Percentiles rank a stretch among this genome's conserved stretches.
phyloP scores from a whole-genome alignment of 1,140 invertebrate genomes.

The Contarinia nasturtii region DNA sequence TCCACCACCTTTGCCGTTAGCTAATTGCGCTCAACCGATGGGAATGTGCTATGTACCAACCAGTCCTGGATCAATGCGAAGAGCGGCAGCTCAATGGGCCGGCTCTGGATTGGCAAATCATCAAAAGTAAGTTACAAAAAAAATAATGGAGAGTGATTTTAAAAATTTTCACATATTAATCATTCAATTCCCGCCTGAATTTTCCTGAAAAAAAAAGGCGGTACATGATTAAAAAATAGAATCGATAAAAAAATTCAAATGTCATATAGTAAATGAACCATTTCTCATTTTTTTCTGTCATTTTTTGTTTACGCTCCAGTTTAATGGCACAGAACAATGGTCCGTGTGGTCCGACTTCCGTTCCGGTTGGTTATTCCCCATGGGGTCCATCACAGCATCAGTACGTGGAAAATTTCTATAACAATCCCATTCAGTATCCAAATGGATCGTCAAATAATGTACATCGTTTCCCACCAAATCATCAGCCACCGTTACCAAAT shows the following conservation, averaged over 20 bases:
- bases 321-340: slow-evolving; percentile 18
- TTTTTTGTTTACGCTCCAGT: no score
- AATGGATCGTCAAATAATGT: slow-evolving; percentile 5
- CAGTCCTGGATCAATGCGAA: slow-evolving; percentile 21
- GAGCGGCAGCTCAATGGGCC: slow-evolving; percentile 16
- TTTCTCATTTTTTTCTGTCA: no score
- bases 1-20: slow-evolving; percentile 37
- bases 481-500: slow-evolving; percentile 15
- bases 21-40: slow-evolving; percentile 1
- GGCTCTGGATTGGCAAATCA: slow-evolving; percentile 22
- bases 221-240: no score
- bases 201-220: no score
- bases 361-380: slow-evolving; percentile 20
- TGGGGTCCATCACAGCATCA: slow-evolving; percentile 20
- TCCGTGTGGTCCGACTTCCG: slow-evolving; percentile 19
- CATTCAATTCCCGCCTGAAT: no score
- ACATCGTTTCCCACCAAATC: slow-evolving; percentile 20
- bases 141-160: no score
- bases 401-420: slow-evolving; percentile 18
- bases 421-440: slow-evolving; percentile 14
- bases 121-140: slow-evolving; percentile 15
- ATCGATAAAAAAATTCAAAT: no score
- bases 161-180: no score
- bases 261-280: no score
- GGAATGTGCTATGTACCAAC: slow-evolving; percentile 17